phyloP scores from a whole-genome alignment of 2,113 vertebrate genomes.

The Sinocyclocheilus anophthalmus region DNA sequence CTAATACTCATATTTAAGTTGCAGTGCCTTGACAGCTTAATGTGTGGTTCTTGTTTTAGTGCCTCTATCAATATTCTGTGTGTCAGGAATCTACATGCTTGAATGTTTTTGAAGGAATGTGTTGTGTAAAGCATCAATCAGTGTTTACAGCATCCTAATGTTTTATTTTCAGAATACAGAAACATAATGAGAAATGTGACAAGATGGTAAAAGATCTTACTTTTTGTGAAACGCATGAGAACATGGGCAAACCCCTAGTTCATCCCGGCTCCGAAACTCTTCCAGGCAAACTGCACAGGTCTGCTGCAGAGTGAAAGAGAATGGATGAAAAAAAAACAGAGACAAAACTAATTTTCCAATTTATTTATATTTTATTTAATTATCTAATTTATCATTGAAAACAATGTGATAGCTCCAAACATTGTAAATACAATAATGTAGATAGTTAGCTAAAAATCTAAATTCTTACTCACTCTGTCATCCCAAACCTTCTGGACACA shows the following conservation, averaged over 20 bases:
- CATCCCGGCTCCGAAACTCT: slow-evolving; percentile 76
- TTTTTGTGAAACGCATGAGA: slow-evolving; percentile 82
- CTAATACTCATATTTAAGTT: background rate
- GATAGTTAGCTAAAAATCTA: background rate
- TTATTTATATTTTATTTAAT: background rate
- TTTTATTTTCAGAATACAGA: background rate
- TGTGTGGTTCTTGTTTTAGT: background rate
- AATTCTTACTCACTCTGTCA: background rate
- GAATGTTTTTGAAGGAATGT: background rate
- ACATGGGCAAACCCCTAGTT: slow-evolving; percentile 79
- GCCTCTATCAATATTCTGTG: background rate
- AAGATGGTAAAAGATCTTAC: slow-evolving; percentile 62
- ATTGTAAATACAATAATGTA: background rate
- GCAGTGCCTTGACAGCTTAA: background rate
- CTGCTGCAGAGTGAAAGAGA: slow-evolving; percentile 66
- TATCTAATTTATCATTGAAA: background rate
- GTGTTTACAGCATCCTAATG: background rate
- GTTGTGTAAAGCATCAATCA: background rate
- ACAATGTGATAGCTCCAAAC: background rate
- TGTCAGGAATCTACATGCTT: background rate
- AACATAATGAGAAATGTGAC: background rate
- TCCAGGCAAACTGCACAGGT: slow-evolving; percentile 80
- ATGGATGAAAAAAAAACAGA: background rate
- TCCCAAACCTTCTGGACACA: background rate
- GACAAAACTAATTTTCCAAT: background rate